Evolutionary conservation across 1,140 invertebrate species (phyloP).

Genomic region (Saccostrea echinata): DNA sequence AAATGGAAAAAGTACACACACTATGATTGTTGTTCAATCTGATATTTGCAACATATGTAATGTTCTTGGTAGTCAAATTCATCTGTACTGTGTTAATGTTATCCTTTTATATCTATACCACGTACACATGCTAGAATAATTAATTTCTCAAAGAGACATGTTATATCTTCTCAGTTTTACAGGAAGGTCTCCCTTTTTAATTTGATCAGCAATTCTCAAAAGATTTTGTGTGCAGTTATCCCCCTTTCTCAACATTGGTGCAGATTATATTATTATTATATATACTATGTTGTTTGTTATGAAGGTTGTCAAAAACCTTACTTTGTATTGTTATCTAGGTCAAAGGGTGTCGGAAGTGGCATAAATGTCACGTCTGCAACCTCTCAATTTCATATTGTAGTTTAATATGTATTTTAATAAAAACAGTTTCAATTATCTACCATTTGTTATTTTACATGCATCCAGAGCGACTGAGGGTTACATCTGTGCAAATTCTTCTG

Average conservation of each 20-base stretch:
- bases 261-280: constrained; percentile 29
- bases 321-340: constrained; percentile 20
- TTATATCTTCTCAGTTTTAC: neutral
- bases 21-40: too few relatives aligned
- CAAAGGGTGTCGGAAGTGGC: neutral
- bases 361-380: neutral
- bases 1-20: too few relatives aligned
- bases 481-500: too few relatives aligned
- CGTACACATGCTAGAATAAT: too few relatives aligned
- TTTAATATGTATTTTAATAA: constrained; percentile 40
- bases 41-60: too few relatives aligned
- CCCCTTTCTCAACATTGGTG: constrained; percentile 33
- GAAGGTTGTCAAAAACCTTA: constrained; percentile 19
- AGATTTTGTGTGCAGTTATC: constrained; percentile 4
- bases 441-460: neutral
- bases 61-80: too few relatives aligned
- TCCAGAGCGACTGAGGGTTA: too few relatives aligned
- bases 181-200: neutral
- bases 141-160: too few relatives aligned
- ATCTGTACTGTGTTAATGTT: too few relatives aligned
- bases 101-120: too few relatives aligned
- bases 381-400: constrained; percentile 23
- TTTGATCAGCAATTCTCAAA: neutral
- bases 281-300: constrained; percentile 31
- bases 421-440: neutral